Evolutionary conservation across 2,888 invertebrate genomes (phyloP).

Genomic region (Monochamus alternatus): DNA sequence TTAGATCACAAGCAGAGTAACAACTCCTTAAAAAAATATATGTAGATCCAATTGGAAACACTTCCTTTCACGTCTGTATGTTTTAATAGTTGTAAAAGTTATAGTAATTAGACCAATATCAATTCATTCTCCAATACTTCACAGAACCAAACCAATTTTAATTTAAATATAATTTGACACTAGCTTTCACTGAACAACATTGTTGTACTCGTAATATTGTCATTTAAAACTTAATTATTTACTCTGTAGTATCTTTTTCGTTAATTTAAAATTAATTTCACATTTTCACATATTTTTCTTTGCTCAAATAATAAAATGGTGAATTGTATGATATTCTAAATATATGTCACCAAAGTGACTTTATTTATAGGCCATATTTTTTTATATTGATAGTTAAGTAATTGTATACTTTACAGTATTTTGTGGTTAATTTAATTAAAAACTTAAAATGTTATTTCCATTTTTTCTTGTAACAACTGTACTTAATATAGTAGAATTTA

Average conservation of each 20-base stretch:
- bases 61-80: too few relatives aligned
- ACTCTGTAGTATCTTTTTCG: neutral
- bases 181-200: too few relatives aligned
- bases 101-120: too few relatives aligned
- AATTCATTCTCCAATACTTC: too few relatives aligned
- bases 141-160: too few relatives aligned
- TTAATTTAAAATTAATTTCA: neutral
- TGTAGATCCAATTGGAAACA: too few relatives aligned
- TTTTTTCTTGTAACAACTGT: conserved; percentile 24
- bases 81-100: too few relatives aligned
- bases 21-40: too few relatives aligned
- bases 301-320: conserved; percentile 37
- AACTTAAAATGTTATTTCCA: conserved; percentile 1
- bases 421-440: conserved; percentile 17
- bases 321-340: conserved; percentile 32
- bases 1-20: too few relatives aligned
- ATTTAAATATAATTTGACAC: too few relatives aligned
- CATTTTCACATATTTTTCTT: conserved; percentile 26
- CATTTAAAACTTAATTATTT: neutral
- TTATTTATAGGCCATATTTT: conserved; percentile 37
- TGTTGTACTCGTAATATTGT: too few relatives aligned
- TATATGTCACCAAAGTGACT: conserved; percentile 35
- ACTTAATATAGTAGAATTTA: conserved; percentile 36
- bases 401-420: conserved; percentile 25
- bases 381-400: conserved; percentile 25